Base-by-base conservation (phyloP, 2,797 vertebrate species). In the Darevskia nairensis region DNA sequence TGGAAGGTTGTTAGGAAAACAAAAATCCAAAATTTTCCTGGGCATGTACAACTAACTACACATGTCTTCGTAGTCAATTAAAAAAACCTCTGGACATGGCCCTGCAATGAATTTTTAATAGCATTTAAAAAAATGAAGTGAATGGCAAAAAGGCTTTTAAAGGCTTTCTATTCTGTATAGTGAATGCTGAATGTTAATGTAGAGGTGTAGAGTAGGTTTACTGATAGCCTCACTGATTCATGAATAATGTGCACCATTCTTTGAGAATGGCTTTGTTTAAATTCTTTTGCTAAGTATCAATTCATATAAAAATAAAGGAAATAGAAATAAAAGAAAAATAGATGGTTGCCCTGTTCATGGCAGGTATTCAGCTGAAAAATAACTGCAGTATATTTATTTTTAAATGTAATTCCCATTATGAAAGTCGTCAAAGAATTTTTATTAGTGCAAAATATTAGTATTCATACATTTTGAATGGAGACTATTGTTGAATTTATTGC, bases 401-500 rank as follows among this genome's bases (percentile, higher is more conserved):
- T 25, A 84, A 84, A 84, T 69, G 23, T 64, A 32, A 23, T 17
- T 41, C 80, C 44, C n/a, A 79, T 86, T 86, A 39, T 55, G 17
- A 13, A 78, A 66, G 59, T 46, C 78, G 61, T 8, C 64, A 82
- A 82, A 68, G 23, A 32, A 55, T 71, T 80, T 35, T 71, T 29
- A 55, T 39, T 55, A 41, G 46, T 50, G 8, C 25, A 71, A 80
- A 69, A 32, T 7, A 74, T 46, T 41, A 72, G n/a, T 59, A 61
- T 80, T 72, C 46, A 80, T 71, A 61, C 25, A 35, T 80, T 72
- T 59, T 71, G 46, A 72, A 86, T 80, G 77, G 64, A 29, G 64
- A 55, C 32, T 23, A 39, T 71, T 80, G 27, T 55, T 55, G n/a
- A 69, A 78, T 78, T 15, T 64, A 41, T 85, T 85, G 13, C 10